phyloP scores from a whole-genome alignment of 2,888 invertebrate species.

The Nymphalis polychloros region DNA sequence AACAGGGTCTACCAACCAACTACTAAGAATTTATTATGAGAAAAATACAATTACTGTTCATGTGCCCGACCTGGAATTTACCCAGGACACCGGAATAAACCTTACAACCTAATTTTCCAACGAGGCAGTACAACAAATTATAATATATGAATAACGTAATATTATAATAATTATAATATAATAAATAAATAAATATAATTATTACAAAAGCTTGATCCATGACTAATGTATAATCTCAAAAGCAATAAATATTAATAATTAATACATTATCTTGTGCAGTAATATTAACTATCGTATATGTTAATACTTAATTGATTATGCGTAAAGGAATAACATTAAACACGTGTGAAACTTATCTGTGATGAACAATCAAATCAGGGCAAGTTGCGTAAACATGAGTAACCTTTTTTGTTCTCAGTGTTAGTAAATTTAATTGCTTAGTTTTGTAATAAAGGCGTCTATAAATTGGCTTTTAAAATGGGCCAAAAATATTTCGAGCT shows the following conservation, averaged over 20 bases:
- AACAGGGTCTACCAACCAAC: too few relatives aligned
- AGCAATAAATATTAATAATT: conserved; percentile 6
- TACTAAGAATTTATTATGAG: too few relatives aligned
- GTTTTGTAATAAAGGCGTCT: too few relatives aligned
- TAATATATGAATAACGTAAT: neutral
- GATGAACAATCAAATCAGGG: conserved; percentile 1
- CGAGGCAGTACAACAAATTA: too few relatives aligned
- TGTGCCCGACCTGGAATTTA: too few relatives aligned
- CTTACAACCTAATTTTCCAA: too few relatives aligned
- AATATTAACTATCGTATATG: conserved; percentile 19
- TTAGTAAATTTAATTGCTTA: too few relatives aligned
- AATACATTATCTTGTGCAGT: conserved; percentile 1
- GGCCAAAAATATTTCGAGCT: too few relatives aligned
- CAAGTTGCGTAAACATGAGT: neutral
- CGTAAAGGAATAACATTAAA: conserved; percentile 12
- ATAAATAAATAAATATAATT: too few relatives aligned
- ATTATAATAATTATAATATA: neutral
- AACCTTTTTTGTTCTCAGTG: neutral
- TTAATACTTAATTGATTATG: neutral
- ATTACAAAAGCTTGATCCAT: conserved; percentile 4
- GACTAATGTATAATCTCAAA: neutral
- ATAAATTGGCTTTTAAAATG: too few relatives aligned
- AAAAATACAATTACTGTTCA: too few relatives aligned
- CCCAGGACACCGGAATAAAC: too few relatives aligned
- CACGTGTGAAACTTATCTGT: conserved; percentile 18